Conservation (phyloP, 2,888 invertebrate species). For the Eristalis pertinax region DNA sequence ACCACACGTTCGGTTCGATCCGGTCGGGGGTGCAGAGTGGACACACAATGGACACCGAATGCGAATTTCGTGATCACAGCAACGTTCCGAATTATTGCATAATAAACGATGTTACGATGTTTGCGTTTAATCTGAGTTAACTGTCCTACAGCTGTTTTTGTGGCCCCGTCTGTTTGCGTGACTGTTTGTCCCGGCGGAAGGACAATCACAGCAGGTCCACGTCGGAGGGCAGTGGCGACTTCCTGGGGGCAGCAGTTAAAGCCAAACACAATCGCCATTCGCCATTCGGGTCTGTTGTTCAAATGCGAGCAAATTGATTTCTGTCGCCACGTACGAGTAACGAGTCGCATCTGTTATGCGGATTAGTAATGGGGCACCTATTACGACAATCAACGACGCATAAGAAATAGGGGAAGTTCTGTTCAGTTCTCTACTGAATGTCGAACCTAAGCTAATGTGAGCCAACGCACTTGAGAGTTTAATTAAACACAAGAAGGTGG, state of each 20-base stretch:
- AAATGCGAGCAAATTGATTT: slow-evolving; percentile 38
- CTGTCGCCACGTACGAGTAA: neutral
- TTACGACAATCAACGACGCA: slow-evolving; percentile 33
- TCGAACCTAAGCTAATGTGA: slow-evolving; percentile 53
- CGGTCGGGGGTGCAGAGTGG: slow-evolving; percentile 24
- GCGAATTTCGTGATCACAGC: slow-evolving; percentile 60
- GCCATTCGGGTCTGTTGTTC: neutral
- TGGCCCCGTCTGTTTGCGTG: slow-evolving; percentile 25
- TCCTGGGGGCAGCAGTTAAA: slow-evolving; percentile 59
- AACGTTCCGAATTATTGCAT: slow-evolving; percentile 65
- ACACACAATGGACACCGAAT: slow-evolving; percentile 54
- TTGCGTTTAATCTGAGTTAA: slow-evolving; percentile 70
- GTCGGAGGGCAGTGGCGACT: slow-evolving; percentile 66
- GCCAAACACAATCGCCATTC: slow-evolving; percentile 4
- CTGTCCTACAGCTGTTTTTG: slow-evolving; percentile 65
- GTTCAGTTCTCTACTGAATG: slow-evolving; percentile 37
- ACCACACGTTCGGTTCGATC: slow-evolving; percentile 24
- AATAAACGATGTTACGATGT: slow-evolving; percentile 72
- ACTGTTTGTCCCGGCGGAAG: slow-evolving; percentile 15
- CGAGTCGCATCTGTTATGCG: slow-evolving; percentile 42
- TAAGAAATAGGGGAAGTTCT: slow-evolving; percentile 27
- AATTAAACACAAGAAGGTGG: slow-evolving; percentile 60
- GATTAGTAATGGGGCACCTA: slow-evolving; percentile 14
- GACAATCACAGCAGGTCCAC: slow-evolving; percentile 19
- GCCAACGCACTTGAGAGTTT: slow-evolving; percentile 62